These are phyloP conservation scores for Nephrotoma flavescens DNA, from an alignment of 2,888 invertebrate species.

Conservation along the genomic window DNA sequence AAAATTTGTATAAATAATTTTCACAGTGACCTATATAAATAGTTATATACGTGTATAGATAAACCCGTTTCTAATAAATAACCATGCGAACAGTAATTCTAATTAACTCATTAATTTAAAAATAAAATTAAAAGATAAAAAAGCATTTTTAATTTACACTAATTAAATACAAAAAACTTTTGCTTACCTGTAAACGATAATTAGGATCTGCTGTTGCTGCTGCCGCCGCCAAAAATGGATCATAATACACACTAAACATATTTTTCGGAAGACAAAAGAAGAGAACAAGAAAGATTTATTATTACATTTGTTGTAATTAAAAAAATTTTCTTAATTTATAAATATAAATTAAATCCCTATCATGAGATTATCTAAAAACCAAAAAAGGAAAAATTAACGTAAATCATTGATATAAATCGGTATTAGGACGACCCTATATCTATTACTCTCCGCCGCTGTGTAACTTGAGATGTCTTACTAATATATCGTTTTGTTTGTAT, in stretches of 20 bases:
- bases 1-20: not conserved
- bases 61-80: not conserved
- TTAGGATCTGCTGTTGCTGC: conserved; percentile 67
- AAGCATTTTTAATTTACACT: not conserved
- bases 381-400: not conserved
- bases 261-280: conserved; percentile 19
- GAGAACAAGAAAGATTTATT: conserved; percentile 1
- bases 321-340: not conserved
- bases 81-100: not conserved
- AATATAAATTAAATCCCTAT: not conserved
- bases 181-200: conserved; percentile 78
- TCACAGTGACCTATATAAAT: not conserved
- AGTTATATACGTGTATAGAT: not conserved
- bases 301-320: not conserved
- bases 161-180: not conserved
- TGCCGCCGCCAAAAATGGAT: conserved; percentile 83
- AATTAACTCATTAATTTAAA: not conserved
- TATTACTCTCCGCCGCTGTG: not conserved
- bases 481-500: not conserved
- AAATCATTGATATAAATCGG: not conserved
- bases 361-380: not conserved
- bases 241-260: conserved; percentile 75
- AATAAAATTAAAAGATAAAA: not conserved
- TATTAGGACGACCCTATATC: not conserved
- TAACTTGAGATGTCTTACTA: not conserved